A percentile compares a stretch with the other conserved stretches of the same genome.
Conservation (phyloP, 2,888 invertebrate species). For the Muschampia plurimacula region DNA sequence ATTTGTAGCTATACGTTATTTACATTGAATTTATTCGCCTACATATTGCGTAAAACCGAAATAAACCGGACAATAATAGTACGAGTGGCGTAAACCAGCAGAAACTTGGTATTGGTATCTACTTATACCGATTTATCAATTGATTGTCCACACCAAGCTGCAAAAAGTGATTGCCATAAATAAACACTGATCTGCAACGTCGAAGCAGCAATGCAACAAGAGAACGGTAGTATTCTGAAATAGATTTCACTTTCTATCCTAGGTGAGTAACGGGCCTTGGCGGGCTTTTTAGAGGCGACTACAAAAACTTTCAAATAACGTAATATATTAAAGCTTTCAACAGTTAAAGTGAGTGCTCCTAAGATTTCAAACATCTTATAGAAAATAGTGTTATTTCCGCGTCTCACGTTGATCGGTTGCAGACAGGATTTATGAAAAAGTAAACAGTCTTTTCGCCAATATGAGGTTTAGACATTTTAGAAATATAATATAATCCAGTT, state of each 20-base stretch:
- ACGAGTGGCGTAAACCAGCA: background rate
- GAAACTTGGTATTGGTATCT: background rate
- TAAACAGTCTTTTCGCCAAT: too few relatives aligned
- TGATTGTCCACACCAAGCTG: conserved; percentile 29
- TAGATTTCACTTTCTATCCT: conserved; percentile 79
- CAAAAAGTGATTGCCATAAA: conserved; percentile 57
- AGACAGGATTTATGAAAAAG: too few relatives aligned
- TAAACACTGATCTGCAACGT: conserved; percentile 47
- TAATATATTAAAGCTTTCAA: background rate
- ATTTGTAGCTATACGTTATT: conserved; percentile 13
- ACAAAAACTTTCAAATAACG: background rate
- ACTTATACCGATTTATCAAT: conserved; percentile 15
- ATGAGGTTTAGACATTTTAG: too few relatives aligned
- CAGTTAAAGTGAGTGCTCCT: too few relatives aligned
- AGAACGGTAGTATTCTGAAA: conserved; percentile 68
- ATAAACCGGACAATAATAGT: conserved; percentile 13
- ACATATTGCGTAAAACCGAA: conserved; percentile 16
- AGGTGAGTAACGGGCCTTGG: conserved; percentile 60
- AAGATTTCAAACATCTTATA: too few relatives aligned
- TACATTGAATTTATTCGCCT: conserved; percentile 10
- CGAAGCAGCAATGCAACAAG: conserved; percentile 56
- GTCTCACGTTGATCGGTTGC: too few relatives aligned
- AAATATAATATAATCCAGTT: too few relatives aligned
- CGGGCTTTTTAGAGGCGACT: background rate
- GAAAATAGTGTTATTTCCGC: too few relatives aligned